Conservation (phyloP, 37 sponge, comb jelly and placozoan species). For the Eunapius fragilis region DNA sequence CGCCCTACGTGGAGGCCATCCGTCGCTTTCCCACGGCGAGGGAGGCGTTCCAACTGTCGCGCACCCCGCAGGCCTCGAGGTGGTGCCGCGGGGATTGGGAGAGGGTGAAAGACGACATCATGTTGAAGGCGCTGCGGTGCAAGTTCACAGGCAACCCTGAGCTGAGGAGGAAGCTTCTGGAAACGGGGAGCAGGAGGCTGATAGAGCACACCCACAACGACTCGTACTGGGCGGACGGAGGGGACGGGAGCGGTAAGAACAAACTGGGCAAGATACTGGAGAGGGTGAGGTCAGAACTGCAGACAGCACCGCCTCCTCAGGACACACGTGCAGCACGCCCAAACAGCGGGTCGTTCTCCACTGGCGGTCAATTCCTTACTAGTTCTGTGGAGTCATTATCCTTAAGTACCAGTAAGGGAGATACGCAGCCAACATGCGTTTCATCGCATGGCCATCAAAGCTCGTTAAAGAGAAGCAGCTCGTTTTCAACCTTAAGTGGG, state of each 20-base stretch:
- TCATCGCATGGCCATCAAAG: too few relatives aligned
- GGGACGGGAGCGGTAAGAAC: constrained; percentile 75
- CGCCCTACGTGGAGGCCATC: constrained; percentile 62
- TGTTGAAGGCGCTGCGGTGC: constrained; percentile 55
- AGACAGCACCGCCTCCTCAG: neutral
- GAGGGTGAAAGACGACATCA: constrained; percentile 64
- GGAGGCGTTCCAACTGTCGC: constrained; percentile 74
- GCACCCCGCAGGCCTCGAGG: constrained; percentile 13
- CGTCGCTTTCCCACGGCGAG: constrained; percentile 29
- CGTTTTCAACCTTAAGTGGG: too few relatives aligned
- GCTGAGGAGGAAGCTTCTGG: constrained; percentile 37
- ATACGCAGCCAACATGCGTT: too few relatives aligned
- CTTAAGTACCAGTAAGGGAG: too few relatives aligned
- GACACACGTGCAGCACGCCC: neutral
- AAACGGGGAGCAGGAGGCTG: constrained; percentile 48
- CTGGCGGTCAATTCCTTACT: too few relatives aligned
- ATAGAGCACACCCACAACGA: constrained; percentile 75
- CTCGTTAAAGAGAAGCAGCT: too few relatives aligned
- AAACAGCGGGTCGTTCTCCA: too few relatives aligned
- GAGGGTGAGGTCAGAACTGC: constrained; percentile 46
- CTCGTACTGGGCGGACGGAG: constrained; percentile 86
- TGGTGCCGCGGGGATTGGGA: constrained; percentile 79
- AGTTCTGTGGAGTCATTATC: too few relatives aligned
- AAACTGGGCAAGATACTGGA: constrained; percentile 67
- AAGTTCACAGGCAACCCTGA: constrained; percentile 60